A percentile compares a stretch with the other conserved stretches of the same genome.
These are phyloP conservation scores for Drepanosiphum platanoidis DNA, from an alignment of 2,888 invertebrate genomes.

Conservation along the genomic window DNA sequence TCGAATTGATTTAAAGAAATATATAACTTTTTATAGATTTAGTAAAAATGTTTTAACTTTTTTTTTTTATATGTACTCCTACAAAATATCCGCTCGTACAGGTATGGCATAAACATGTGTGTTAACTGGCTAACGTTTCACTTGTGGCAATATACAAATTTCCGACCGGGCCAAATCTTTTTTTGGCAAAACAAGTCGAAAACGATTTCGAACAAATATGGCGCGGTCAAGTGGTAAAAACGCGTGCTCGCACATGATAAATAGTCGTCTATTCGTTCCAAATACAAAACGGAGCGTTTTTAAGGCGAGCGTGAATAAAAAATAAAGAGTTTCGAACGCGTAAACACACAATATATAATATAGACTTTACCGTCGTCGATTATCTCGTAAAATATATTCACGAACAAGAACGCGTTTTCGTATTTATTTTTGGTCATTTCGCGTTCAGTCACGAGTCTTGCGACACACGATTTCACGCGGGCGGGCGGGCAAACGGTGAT, in stretches of 20 bases:
- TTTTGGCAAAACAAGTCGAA: slow-evolving; percentile 14
- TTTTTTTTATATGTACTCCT: background rate
- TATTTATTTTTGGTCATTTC: background rate
- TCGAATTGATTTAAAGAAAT: background rate
- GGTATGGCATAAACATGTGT: background rate
- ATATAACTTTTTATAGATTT: no score
- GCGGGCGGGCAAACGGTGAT: no score
- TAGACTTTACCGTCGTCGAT: background rate
- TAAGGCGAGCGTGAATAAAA: background rate
- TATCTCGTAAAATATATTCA: no score
- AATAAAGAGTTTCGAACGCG: background rate
- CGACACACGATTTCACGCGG: background rate
- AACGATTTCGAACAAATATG: background rate
- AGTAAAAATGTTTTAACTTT: no score
- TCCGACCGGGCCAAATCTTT: background rate
- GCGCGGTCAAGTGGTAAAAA: background rate
- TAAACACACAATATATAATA: background rate
- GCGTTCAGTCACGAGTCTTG: background rate
- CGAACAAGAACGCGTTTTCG: background rate
- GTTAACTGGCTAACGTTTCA: background rate
- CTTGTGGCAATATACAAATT: background rate
- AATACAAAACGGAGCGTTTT: background rate
- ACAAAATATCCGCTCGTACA: background rate
- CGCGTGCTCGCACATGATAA: background rate
- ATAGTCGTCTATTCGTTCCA: background rate